Conservation (phyloP, 1,140 invertebrate genomes). For the Solen grandis region DNA sequence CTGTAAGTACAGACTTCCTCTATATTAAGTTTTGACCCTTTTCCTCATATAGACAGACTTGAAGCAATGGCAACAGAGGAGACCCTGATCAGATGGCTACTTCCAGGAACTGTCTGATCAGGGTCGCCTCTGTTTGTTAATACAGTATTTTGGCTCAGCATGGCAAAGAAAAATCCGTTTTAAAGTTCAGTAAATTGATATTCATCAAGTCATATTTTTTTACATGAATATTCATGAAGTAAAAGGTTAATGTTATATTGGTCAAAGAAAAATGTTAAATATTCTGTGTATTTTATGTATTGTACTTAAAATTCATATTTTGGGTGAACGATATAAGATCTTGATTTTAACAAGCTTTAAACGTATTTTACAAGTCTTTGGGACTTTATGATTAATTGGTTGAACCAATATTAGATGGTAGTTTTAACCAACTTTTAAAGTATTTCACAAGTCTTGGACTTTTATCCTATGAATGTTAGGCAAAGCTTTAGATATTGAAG, state of each 20-base stretch:
- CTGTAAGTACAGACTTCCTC: slow-evolving; percentile 68
- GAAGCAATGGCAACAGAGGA: no score
- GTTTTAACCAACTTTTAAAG: neutral
- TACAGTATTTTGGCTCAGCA: no score
- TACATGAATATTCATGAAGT: no score
- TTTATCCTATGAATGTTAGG: neutral
- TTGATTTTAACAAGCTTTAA: no score
- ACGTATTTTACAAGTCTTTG: neutral
- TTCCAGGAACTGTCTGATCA: no score
- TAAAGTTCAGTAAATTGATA: no score
- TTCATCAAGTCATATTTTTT: no score
- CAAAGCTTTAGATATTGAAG: neutral
- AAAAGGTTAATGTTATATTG: no score
- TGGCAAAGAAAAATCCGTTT: no score
- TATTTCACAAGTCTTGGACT: neutral
- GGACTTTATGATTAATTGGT: neutral
- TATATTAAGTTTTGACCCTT: neutral
- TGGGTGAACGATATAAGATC: neutral
- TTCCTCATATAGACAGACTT: neutral
- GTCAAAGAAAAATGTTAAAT: neutral
- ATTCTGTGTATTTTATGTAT: neutral
- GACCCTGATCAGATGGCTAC: neutral
- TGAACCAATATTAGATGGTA: neutral
- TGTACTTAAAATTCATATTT: neutral
- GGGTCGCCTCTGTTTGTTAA: no score